A percentile compares a stretch with the other conserved stretches of the same genome.
These are phyloP conservation scores for Hippasteria phrygiana DNA, from an alignment of 53 echinoderm and acorn worm genomes.

Conservation along the genomic window DNA sequence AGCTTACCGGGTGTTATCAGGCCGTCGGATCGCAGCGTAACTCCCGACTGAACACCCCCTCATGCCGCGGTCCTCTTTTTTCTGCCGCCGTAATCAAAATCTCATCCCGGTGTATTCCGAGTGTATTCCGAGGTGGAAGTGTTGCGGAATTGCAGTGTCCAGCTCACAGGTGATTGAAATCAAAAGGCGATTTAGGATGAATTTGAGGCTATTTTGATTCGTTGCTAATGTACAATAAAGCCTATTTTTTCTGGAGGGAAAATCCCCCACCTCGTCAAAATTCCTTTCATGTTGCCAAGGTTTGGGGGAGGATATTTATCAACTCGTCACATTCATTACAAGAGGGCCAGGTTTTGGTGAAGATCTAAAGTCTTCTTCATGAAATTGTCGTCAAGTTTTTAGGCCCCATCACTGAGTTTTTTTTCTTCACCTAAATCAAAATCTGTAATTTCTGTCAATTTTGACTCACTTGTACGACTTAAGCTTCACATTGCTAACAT, in stretches of 20 bases:
- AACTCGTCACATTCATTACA: neutral
- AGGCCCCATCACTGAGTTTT: too few species aligned
- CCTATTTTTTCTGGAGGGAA: neutral
- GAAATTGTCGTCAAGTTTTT: too few species aligned
- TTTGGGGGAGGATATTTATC: neutral
- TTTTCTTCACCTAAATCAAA: too few species aligned
- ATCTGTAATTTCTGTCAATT: too few species aligned
- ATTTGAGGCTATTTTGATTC: constrained; percentile 8
- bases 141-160: neutral
- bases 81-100: neutral
- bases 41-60: neutral
- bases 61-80: neutral
- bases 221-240: constrained; percentile 5
- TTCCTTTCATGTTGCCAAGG: neutral
- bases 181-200: neutral
- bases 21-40: constrained; percentile 11
- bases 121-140: neutral
- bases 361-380: too few species aligned
- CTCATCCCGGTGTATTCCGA: neutral
- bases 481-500: too few species aligned
- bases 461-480: too few species aligned
- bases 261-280: neutral
- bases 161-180: neutral
- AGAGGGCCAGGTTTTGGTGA: neutral
- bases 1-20: neutral